A percentile compares a stretch with the other conserved stretches of the same genome.
These are phyloP conservation scores for Fregetta grallaria DNA, from an alignment of 2,113 vertebrate genomes.

Conservation along the genomic window DNA sequence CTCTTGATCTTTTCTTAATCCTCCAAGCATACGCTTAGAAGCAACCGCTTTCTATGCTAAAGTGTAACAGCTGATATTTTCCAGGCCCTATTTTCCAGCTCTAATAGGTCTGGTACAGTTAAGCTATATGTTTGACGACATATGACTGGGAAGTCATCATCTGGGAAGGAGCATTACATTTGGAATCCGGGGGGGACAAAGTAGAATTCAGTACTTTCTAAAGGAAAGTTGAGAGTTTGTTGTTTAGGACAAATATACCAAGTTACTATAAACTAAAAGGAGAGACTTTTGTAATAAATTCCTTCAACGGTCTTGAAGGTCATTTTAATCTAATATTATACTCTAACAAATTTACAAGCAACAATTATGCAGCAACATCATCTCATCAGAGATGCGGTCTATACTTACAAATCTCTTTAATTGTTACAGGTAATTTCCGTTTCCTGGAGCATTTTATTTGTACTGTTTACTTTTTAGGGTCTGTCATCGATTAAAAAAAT, in stretches of 20 bases:
- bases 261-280: neutral
- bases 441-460: conserved; percentile 28
- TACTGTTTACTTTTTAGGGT: neutral
- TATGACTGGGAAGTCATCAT: neutral
- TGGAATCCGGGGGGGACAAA: neutral
- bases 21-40: neutral
- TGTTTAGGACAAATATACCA: neutral
- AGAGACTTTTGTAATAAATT: neutral
- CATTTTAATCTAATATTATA: neutral
- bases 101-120: conserved; percentile 6
- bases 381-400: neutral
- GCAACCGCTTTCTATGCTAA: conserved; percentile 2
- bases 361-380: neutral
- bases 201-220: neutral
- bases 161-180: neutral
- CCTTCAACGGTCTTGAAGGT: neutral
- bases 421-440: neutral
- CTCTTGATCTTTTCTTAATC: conserved; percentile 56
- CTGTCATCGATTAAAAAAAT: neutral
- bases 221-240: neutral
- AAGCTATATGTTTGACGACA: conserved; percentile 9
- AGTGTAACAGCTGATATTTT: conserved; percentile 6
- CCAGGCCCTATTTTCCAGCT: conserved; percentile 8
- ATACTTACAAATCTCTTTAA: neutral
- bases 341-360: neutral